Conservation (phyloP, 2,888 invertebrate species). For the Lasiommata megera region DNA sequence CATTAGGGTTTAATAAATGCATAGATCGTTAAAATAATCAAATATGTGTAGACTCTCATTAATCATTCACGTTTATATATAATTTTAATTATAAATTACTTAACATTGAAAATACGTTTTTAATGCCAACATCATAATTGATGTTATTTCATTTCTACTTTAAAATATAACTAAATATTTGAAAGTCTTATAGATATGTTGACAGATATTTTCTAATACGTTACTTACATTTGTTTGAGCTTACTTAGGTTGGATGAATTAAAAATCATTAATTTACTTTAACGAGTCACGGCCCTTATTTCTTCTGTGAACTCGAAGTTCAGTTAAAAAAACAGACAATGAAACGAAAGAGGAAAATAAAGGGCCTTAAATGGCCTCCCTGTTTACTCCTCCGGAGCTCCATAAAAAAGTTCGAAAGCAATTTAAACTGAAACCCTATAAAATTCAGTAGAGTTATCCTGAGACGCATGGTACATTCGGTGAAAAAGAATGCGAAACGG, state of each 20-base stretch:
- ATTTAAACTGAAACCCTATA: constrained; percentile 34
- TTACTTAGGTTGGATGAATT: background rate
- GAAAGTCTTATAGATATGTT: no score
- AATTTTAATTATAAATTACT: no score
- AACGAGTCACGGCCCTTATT: background rate
- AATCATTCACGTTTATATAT: no score
- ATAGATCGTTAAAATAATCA: no score
- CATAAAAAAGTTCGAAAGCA: constrained; percentile 33
- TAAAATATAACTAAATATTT: no score
- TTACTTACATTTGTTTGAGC: no score
- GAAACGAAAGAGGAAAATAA: constrained; percentile 19
- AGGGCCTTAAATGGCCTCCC: constrained; percentile 22
- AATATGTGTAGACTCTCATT: no score
- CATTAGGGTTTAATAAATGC: no score
- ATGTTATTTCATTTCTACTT: no score
- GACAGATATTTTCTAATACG: no score
- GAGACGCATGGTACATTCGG: constrained; percentile 31
- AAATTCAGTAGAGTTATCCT: constrained; percentile 34
- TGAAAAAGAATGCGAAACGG: constrained; percentile 48
- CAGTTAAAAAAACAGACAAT: constrained; percentile 7
- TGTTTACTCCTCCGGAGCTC: constrained; percentile 25
- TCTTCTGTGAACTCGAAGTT: background rate
- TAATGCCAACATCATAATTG: no score
- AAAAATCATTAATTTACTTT: background rate
- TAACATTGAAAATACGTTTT: no score